phyloP scores from a whole-genome alignment of 2,113 vertebrate genomes.

The Sterna hirundo region DNA sequence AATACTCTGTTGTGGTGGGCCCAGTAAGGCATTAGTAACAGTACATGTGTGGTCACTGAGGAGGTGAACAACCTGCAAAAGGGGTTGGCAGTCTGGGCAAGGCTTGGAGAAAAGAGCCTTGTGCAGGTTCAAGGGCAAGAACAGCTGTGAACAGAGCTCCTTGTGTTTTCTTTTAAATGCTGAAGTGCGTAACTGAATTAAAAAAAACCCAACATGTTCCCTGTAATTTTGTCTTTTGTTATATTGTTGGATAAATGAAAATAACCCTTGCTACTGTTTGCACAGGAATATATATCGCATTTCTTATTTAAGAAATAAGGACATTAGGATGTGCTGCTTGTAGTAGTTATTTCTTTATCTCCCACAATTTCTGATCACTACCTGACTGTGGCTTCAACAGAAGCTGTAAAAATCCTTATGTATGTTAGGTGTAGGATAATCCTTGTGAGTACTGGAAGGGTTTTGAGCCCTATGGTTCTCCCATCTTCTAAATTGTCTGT shows the following conservation, averaged over 20 bases:
- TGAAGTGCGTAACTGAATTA: fast-evolving
- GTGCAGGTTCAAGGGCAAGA: background rate
- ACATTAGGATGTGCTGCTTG: background rate
- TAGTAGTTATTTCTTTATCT: background rate
- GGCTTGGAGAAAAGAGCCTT: background rate
- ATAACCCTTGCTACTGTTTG: background rate
- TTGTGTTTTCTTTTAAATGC: background rate
- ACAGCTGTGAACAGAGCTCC: background rate
- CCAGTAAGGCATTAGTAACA: fast-evolving
- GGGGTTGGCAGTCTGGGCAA: background rate
- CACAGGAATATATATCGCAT: background rate
- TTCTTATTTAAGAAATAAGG: background rate
- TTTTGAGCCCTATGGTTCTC: background rate
- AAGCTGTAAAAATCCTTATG: background rate
- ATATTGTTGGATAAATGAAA: fast-evolving
- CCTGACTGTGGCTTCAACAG: background rate
- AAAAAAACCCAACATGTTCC: background rate
- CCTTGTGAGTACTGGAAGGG: background rate
- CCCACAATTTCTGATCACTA: fast-evolving
- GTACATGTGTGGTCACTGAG: background rate
- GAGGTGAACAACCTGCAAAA: background rate
- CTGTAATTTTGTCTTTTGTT: background rate
- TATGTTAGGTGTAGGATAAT: fast-evolving
- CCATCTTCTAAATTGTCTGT: fast-evolving
- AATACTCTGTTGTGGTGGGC: background rate